Conservation (phyloP, 2,888 invertebrate genomes). For the Calliopum simillimum region DNA sequence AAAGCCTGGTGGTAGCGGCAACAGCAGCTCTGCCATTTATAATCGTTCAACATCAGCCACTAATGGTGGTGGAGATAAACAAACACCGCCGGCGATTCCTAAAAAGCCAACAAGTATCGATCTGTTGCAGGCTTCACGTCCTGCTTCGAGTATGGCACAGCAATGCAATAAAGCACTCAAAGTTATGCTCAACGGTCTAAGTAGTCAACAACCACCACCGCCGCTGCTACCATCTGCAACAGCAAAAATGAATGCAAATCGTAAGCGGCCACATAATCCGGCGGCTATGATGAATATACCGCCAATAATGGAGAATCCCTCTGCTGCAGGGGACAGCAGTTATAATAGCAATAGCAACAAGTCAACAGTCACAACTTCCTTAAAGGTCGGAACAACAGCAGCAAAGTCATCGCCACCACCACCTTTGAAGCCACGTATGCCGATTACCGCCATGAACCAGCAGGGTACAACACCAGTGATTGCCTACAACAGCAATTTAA, state of each 20-base stretch:
- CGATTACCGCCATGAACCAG: conserved; percentile 42
- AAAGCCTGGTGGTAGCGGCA: conserved; percentile 48
- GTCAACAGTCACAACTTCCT: conserved; percentile 35
- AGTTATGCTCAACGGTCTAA: conserved; percentile 56
- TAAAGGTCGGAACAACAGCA: background rate
- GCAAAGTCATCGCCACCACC: conserved; percentile 58
- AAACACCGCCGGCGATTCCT: conserved; percentile 62
- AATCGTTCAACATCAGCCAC: conserved; percentile 39
- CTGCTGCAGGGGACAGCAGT: conserved; percentile 40
- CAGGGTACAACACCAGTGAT: conserved; percentile 32
- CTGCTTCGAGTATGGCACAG: conserved; percentile 54
- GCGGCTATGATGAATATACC: conserved; percentile 46
- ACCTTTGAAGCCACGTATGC: conserved; percentile 64
- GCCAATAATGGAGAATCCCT: conserved; percentile 59
- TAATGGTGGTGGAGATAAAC: conserved; percentile 40
- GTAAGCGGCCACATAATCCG: conserved; percentile 66
- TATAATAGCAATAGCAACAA: conserved; percentile 10
- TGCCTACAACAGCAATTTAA: conserved; percentile 58
- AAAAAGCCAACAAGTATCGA: conserved; percentile 62
- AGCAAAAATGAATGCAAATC: conserved; percentile 44
- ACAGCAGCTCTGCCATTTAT: conserved; percentile 43
- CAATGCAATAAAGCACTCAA: conserved; percentile 56
- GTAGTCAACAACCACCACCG: conserved; percentile 36
- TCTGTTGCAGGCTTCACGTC: conserved; percentile 57
- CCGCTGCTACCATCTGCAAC: conserved; percentile 44